Conservation (phyloP, 2,888 invertebrate species). For the Cetonia aurata region DNA sequence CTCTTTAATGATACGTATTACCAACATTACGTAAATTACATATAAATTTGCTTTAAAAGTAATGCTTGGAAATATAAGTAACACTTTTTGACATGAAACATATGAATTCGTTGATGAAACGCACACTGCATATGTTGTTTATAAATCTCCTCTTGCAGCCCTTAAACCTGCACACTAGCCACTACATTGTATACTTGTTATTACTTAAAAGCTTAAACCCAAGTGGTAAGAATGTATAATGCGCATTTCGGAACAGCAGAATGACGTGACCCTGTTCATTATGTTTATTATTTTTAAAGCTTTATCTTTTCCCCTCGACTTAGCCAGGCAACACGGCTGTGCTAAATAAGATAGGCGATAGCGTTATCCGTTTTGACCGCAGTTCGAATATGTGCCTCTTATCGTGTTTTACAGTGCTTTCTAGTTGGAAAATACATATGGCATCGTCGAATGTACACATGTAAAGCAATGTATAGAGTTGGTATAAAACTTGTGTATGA, state of each 20-base stretch:
- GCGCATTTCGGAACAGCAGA: slow-evolving; percentile 29
- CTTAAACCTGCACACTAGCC: no score
- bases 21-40: no score
- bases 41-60: no score
- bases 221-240: slow-evolving; percentile 16
- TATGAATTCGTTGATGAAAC: no score
- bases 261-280: slow-evolving; percentile 34
- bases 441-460: not conserved
- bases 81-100: no score
- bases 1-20: no score
- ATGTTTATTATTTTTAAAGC: slow-evolving; percentile 39
- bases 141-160: no score
- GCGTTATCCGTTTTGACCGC: slow-evolving; percentile 39
- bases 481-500: no score
- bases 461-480: slow-evolving; percentile 2
- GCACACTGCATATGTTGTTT: no score
- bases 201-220: no score
- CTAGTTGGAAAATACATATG: slow-evolving; percentile 16
- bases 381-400: slow-evolving; percentile 33
- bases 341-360: slow-evolving; percentile 42
- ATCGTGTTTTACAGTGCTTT: slow-evolving; percentile 38
- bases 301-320: slow-evolving; percentile 33
- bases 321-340: slow-evolving; percentile 31
- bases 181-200: no score
- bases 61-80: no score